These are phyloP conservation scores for Galagoides demidoff DNA, from an alignment of 2,797 vertebrate genomes.

Conservation along the genomic window DNA sequence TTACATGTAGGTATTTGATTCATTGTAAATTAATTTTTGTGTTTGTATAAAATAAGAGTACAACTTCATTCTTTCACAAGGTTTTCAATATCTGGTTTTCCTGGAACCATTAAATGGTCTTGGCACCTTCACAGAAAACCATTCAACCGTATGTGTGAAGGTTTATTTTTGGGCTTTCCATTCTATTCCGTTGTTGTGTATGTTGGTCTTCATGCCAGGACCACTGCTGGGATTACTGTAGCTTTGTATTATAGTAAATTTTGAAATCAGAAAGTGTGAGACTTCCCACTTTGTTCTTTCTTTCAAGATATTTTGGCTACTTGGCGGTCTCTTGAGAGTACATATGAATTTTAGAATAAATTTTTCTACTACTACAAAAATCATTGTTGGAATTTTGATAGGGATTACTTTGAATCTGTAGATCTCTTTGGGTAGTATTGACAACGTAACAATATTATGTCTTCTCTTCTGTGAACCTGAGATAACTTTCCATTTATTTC, in stretches of 20 bases:
- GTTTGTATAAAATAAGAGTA: neutral
- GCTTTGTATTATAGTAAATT: neutral
- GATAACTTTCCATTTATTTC: neutral
- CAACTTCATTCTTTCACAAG: neutral
- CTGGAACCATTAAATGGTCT: neutral
- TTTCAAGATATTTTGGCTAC: neutral
- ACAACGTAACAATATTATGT: neutral
- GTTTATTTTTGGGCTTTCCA: neutral
- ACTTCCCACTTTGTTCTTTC: neutral
- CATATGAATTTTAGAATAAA: neutral
- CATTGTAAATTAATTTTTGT: neutral
- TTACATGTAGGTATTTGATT: neutral
- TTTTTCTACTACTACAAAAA: neutral
- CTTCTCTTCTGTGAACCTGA: neutral
- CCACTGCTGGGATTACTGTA: neutral
- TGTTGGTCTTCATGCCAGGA: neutral
- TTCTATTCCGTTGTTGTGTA: neutral
- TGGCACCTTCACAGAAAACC: neutral
- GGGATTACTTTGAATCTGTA: neutral
- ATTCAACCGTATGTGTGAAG: neutral
- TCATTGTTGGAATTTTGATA: neutral
- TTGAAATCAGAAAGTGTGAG: neutral
- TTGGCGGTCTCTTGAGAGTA: neutral
- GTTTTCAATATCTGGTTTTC: neutral
- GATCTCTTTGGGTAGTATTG: neutral